Evolutionary conservation across 2,888 invertebrate species (phyloP).

Genomic region (Hartigia nigra): DNA sequence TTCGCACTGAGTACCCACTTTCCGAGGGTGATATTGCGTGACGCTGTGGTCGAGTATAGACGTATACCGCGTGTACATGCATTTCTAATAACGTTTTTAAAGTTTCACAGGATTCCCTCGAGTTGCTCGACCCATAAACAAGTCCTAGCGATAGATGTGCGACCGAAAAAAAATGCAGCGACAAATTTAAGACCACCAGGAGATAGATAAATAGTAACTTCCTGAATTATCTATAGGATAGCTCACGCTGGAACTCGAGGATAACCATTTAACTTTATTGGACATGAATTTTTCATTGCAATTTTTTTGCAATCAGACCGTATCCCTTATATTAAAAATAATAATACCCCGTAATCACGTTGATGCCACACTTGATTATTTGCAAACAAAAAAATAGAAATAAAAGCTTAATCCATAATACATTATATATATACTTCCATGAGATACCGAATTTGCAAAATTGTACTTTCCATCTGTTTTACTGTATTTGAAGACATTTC

Average conservation of each 20-base stretch:
- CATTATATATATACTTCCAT: background rate
- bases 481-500: background rate
- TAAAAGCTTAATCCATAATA: conserved; percentile 1
- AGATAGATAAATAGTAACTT: background rate
- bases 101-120: background rate
- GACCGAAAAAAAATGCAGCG: background rate
- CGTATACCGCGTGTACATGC: background rate
- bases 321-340: background rate
- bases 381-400: conserved; percentile 29
- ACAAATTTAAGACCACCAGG: background rate
- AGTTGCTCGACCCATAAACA: background rate
- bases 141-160: background rate
- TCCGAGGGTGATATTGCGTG: background rate
- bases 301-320: background rate
- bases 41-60: background rate
- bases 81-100: background rate
- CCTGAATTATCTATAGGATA: background rate
- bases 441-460: background rate
- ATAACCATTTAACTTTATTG: background rate
- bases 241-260: background rate
- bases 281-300: background rate
- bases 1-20: background rate
- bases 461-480: background rate
- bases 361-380: background rate
- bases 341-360: background rate